Conservation (phyloP, 2,797 vertebrate species). For the Poecile montanus region DNA sequence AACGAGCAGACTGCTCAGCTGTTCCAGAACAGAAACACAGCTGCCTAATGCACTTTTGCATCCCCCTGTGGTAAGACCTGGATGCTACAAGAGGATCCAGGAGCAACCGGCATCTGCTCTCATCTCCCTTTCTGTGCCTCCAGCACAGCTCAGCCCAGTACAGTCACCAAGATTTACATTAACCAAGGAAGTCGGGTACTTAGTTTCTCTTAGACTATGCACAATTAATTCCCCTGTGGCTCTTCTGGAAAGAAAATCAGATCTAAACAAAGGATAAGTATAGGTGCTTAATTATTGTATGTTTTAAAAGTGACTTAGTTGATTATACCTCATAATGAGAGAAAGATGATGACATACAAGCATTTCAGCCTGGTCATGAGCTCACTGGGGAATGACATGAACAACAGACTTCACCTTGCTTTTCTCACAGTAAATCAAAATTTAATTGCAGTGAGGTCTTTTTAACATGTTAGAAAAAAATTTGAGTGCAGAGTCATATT, state of each 20-base stretch:
- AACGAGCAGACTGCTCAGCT: background rate
- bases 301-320: conserved; percentile 13
- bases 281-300: background rate
- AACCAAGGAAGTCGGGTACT: background rate
- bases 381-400: background rate
- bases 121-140: background rate
- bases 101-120: background rate
- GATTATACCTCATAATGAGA: background rate
- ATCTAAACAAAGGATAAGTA: conserved; percentile 52
- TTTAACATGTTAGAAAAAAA: background rate
- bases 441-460: background rate
- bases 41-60: background rate
- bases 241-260: conserved; percentile 29
- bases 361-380: background rate
- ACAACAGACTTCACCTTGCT: background rate
- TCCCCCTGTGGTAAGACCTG: background rate
- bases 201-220: background rate
- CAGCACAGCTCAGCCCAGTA: background rate
- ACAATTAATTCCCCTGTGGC: conserved; percentile 11
- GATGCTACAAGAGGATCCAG: background rate
- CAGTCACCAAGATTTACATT: background rate
- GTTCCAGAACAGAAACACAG: background rate
- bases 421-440: background rate
- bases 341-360: background rate
- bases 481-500: background rate